Evolutionary conservation across 30 jellyfish, hydroid and myxozoan genomes (phyloP).

Genomic region (Aurelia aurita complex sp. Pacific): DNA sequence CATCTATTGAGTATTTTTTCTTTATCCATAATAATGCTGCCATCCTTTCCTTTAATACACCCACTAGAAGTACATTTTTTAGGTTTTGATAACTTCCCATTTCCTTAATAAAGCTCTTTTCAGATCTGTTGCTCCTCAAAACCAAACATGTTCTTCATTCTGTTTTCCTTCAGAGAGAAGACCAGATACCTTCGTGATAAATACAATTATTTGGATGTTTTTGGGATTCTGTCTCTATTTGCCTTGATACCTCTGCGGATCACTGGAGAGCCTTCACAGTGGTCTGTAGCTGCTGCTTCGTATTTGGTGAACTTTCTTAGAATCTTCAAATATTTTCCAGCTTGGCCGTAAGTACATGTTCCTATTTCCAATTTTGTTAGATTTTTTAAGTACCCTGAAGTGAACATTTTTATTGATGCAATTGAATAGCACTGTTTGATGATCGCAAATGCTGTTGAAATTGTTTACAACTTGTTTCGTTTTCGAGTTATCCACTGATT

Average conservation of each 20-base stretch:
- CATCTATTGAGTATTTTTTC: too few relatives aligned
- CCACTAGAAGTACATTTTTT: too few relatives aligned
- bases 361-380: not conserved
- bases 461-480: too few relatives aligned
- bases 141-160: not conserved
- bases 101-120: too few relatives aligned
- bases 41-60: too few relatives aligned
- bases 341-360: constrained; percentile 74
- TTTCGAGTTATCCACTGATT: too few relatives aligned
- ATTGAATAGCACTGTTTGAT: too few relatives aligned
- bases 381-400: too few relatives aligned
- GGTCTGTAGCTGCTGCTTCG: constrained; percentile 81
- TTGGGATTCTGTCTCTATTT: constrained; percentile 63
- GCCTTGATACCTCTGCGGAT: constrained; percentile 64
- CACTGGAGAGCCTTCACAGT: constrained; percentile 14
- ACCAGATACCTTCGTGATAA: constrained; percentile 34
- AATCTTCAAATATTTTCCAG: constrained; percentile 75
- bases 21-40: too few relatives aligned
- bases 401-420: too few relatives aligned
- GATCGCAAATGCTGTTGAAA: too few relatives aligned
- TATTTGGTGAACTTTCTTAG: constrained; percentile 78
- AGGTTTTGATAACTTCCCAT: too few relatives aligned
- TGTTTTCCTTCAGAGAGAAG: constrained; percentile 59
- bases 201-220: constrained; percentile 59
- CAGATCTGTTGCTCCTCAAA: not conserved